Percentiles rank a stretch among this genome's conserved stretches.
These are phyloP conservation scores for Lophotis ruficrista DNA, from an alignment of 2,113 vertebrate genomes.

Conservation along the genomic window DNA sequence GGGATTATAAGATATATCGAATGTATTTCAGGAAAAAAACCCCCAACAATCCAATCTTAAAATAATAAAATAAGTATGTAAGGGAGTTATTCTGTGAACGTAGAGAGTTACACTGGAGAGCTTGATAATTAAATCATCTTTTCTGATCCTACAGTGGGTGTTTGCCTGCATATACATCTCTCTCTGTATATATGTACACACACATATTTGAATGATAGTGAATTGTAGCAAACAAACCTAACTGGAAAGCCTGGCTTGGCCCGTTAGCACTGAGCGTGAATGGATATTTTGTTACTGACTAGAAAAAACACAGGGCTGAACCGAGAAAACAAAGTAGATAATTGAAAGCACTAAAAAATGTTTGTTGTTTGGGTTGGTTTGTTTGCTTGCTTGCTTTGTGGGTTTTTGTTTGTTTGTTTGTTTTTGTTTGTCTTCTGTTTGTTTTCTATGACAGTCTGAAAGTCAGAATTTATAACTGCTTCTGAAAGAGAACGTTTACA, in stretches of 20 bases:
- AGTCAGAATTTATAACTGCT: not conserved
- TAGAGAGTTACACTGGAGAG: not conserved
- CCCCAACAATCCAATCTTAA: not conserved
- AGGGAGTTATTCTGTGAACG: not conserved
- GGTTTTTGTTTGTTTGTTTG: not conserved
- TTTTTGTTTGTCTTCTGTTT: not conserved
- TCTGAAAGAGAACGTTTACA: not conserved
- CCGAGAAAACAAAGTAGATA: not conserved
- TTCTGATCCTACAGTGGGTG: not conserved
- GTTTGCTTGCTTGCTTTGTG: not conserved
- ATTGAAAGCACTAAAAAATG: not conserved
- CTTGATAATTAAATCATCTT: not conserved
- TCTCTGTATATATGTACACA: rapidly evolving
- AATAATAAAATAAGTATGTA: not conserved
- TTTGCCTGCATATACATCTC: not conserved
- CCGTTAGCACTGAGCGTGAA: not conserved
- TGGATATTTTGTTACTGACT: not conserved
- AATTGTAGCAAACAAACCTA: not conserved
- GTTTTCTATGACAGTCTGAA: not conserved
- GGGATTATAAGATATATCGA: not conserved
- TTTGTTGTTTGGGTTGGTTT: not conserved
- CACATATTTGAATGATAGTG: not conserved
- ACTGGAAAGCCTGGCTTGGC: not conserved
- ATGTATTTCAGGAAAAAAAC: not conserved
- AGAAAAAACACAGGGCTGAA: not conserved